A percentile compares a stretch with the other conserved stretches of the same genome.
These are phyloP conservation scores for Anableps anableps DNA, from an alignment of 2,797 vertebrate genomes.

Conservation along the genomic window DNA sequence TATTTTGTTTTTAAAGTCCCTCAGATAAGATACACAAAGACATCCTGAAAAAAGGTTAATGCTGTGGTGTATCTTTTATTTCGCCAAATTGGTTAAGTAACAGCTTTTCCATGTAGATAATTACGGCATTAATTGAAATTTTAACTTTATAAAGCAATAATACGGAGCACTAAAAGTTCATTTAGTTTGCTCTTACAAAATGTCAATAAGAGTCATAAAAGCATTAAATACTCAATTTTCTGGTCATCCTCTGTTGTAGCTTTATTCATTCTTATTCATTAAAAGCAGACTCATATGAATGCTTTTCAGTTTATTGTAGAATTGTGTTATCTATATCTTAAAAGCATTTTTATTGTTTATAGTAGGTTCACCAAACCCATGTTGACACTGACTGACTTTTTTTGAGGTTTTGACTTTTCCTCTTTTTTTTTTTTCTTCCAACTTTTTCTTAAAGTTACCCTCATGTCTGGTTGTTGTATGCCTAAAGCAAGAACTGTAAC, in stretches of 20 bases:
- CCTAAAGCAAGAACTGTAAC: too few relatives aligned
- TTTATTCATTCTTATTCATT: not conserved
- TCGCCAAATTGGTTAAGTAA: not conserved
- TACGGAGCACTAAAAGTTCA: not conserved
- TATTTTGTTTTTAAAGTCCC: too few relatives aligned
- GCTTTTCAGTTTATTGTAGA: not conserved
- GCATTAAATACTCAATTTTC: too few relatives aligned
- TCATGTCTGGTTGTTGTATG: too few relatives aligned
- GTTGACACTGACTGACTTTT: too few relatives aligned
- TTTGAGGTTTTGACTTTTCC: too few relatives aligned
- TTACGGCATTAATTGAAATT: not conserved
- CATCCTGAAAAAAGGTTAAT: not conserved
- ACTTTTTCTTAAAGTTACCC: too few relatives aligned
- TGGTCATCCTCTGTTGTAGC: not conserved
- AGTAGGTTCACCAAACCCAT: not conserved
- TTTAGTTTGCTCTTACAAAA: not conserved
- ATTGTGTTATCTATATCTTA: not conserved
- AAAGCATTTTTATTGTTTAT: not conserved
- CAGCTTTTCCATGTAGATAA: not conserved
- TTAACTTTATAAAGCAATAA: not conserved
- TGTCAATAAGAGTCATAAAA: not conserved
- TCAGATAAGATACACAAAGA: not conserved
- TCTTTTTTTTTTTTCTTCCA: too few relatives aligned
- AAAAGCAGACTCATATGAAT: not conserved
- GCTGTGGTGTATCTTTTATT: not conserved